A percentile compares a stretch with the other conserved stretches of the same genome.
Conservation (phyloP, 53 echinoderm and acorn worm genomes). For the Apostichopus leukothele region DNA sequence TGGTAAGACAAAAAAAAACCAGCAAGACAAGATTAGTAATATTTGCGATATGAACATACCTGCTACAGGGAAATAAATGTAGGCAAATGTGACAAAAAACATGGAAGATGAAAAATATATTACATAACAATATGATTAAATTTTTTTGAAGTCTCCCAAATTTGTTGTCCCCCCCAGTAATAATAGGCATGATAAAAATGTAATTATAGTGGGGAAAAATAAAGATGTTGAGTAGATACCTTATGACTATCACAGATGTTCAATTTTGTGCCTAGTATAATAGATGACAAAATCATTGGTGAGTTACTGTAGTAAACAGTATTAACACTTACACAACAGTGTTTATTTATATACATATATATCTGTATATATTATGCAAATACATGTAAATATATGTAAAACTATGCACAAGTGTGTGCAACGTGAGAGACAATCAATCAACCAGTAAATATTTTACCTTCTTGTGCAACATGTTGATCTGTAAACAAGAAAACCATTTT, state of each 20-base stretch:
- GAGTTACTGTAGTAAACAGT: background rate
- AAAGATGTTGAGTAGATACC: no score
- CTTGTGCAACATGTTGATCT: slow-evolving; percentile 96
- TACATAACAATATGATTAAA: no score
- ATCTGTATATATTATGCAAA: no score
- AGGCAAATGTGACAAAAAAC: no score
- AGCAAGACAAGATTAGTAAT: no score
- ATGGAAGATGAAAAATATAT: no score
- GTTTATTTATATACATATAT: no score
- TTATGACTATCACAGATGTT: no score
- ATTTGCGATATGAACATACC: no score
- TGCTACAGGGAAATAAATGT: no score
- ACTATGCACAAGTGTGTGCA: background rate
- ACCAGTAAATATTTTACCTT: slow-evolving; percentile 49
- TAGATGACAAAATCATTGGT: background rate
- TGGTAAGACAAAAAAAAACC: slow-evolving; percentile 11
- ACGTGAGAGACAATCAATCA: background rate
- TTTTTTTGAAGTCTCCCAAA: no score
- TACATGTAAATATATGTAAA: background rate
- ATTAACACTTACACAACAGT: background rate
- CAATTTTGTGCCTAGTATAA: background rate
- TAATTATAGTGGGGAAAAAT: background rate
- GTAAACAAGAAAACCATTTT: slow-evolving; percentile 95
- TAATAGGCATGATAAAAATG: background rate
- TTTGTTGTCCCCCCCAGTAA: no score